Evolutionary conservation across 1,140 invertebrate genomes (phyloP).

Genomic region (Polypedilum vanderplanki): DNA sequence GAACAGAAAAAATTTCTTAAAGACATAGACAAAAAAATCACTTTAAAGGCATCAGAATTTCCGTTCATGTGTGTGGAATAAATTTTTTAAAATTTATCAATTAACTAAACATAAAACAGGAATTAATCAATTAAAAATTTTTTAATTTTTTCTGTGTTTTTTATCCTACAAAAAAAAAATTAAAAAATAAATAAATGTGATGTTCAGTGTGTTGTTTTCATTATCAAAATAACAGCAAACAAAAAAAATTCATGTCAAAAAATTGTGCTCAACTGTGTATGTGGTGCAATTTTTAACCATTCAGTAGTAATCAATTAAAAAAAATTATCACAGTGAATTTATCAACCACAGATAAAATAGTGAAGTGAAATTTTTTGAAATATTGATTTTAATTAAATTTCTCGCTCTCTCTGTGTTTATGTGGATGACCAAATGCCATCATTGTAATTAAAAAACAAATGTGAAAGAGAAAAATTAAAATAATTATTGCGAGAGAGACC

Average conservation of each 20-base stretch:
- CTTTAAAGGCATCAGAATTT: constrained; percentile 6
- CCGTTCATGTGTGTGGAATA: background rate
- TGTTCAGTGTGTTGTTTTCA: background rate
- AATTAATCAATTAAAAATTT: background rate
- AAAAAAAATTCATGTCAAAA: background rate
- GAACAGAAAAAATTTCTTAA: background rate
- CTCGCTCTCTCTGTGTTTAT: background rate
- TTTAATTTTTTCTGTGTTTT: background rate
- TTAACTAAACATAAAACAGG: background rate
- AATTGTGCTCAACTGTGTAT: background rate
- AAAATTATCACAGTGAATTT: constrained; percentile 6
- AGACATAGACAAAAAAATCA: constrained; percentile 4
- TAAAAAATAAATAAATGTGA: background rate
- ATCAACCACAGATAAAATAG: background rate
- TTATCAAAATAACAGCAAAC: background rate
- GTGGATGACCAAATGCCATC: constrained; percentile 22
- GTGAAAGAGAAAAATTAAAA: background rate
- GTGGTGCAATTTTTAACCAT: background rate
- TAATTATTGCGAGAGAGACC: background rate
- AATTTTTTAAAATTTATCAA: background rate
- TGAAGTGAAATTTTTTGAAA: background rate
- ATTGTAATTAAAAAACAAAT: constrained; percentile 8
- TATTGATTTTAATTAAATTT: constrained; percentile 14
- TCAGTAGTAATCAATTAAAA: background rate
- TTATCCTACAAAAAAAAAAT: background rate